phyloP scores from a whole-genome alignment of 2,888 invertebrate species.

The Drosophila austrosaltans region DNA sequence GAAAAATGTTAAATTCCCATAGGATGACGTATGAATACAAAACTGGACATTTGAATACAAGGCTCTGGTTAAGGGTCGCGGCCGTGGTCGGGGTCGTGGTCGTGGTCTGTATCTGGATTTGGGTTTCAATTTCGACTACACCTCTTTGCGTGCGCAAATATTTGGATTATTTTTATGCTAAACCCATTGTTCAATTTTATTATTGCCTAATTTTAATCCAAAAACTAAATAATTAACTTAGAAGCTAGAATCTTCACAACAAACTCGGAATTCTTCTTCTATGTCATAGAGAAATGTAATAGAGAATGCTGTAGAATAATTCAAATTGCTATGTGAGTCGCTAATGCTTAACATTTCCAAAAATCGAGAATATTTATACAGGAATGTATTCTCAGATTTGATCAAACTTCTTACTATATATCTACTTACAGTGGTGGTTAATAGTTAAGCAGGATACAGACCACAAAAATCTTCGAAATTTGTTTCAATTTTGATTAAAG shows the following conservation, averaged over 20 bases:
- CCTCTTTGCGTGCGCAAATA: neutral
- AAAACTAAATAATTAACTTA: neutral
- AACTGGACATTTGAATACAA: conserved; percentile 9
- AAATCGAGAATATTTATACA: no score
- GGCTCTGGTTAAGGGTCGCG: neutral
- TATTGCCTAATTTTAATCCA: neutral
- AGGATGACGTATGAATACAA: conserved; percentile 45
- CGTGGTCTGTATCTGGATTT: neutral
- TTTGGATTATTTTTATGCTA: conserved; percentile 3
- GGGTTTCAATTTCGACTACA: neutral
- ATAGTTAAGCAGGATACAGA: no score
- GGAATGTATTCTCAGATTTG: no score
- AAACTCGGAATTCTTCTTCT: neutral
- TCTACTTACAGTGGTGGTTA: no score
- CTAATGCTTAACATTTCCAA: no score
- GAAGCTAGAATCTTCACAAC: neutral
- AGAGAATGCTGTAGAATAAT: no score
- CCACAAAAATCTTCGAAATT: no score
- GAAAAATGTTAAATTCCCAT: conserved; percentile 54
- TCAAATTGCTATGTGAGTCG: no score
- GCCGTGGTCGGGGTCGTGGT: neutral
- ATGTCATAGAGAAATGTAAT: no score
- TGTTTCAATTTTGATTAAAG: no score
- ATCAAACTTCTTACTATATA: no score
- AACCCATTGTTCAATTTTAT: neutral